Evolutionary conservation across 2,888 invertebrate genomes (phyloP), one percentile per base, ranked within the genome.

Genomic region (Scaptodrosophila latifasciaeformis): DNA sequence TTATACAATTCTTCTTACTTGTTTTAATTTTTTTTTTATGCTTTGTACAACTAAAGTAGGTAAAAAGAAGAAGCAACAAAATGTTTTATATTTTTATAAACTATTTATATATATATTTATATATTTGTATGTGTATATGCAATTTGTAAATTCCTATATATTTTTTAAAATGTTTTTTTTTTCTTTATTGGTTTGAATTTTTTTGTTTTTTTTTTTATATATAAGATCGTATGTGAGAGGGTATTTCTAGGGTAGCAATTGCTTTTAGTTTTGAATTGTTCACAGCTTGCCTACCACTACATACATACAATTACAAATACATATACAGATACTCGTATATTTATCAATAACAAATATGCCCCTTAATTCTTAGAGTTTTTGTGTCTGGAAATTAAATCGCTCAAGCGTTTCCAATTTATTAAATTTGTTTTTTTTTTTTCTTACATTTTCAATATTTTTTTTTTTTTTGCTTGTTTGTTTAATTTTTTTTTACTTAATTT

Each of bases 41-140:
- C 62, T 82, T 81, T 81, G 77, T 81, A 81, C 81, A 81, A 82
- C 81, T 82, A 81, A 81, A 81, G 55, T 79, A 78, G 65, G 67
- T 72, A 65, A 60, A 76, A 78, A 67, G 62, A 65, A 55, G 70
- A 70, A 74, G 70, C 81, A 80, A 75, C 80, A 74, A 76, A 76
- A 70, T 53, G 15, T 37, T 29, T 52, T 56, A 46, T 60, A 55
- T 56, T 52, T 59, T 58, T 62, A 49, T 56, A 29, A 39, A 56
- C 50, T 61, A 47, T 56, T 65, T 54, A 24, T 52, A 10, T 18
- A 2, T 61, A 63, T 37, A 59, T 52, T 53, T 44, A 52, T 45
- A 42, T 44, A 54, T 30, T 21, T 46, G 35, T 35, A 35, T 55
- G 45, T 63, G 49, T 59, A 50, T 62, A 24, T 52, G 12, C 51